Base-by-base conservation (phyloP, 2,888 invertebrate species). In the Glaucopsyche alexis region DNA sequence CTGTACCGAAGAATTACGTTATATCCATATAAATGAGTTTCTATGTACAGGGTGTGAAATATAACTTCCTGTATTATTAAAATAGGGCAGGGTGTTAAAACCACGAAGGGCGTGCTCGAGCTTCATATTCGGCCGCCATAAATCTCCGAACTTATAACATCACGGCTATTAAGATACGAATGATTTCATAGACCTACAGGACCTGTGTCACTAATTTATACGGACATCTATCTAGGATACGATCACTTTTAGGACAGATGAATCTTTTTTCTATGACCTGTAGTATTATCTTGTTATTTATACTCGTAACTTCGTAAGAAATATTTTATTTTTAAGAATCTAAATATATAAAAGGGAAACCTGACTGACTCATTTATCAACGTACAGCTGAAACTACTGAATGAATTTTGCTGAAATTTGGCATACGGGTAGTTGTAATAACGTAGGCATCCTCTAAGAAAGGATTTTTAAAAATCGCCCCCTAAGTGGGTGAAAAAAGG, bases 61-160 rank as follows among this genome's bases (percentile, higher is more conserved):
- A 74, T 77, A 74, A 78, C 74, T 71, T 72, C 72, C 16, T 73
- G 75, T 72, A 74, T 78, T 78, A 78, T 78, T 76, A 77, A 78
- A 77, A 78, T 75, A 74, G 75, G 75, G 75, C 77, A 76, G 77
- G 74, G 75, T 74, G 76, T 78, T 78, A 78, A 78, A 78, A 77
- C 76, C 77, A 74, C 77, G 77, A 76, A 77, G 74, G 77, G 77
- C 75, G 76, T 73, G 71, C 76, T 77, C 75, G 75, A 75, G 76
- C 78, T 78, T 79, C 80, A 80, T 81, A 81, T 80, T 79, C 78
- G 74, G 71, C 70, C 66, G 73, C 75, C 76, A 80, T 81, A 81
- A 80, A 81, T 81, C 79, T 79, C 74, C 52, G 73, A 72, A 78
- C 79, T 79, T 78, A 80, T 78, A 78, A 77, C 79, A 79, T 78